Conservation (phyloP, 2,888 invertebrate genomes). For the Syrista parreyssii region DNA sequence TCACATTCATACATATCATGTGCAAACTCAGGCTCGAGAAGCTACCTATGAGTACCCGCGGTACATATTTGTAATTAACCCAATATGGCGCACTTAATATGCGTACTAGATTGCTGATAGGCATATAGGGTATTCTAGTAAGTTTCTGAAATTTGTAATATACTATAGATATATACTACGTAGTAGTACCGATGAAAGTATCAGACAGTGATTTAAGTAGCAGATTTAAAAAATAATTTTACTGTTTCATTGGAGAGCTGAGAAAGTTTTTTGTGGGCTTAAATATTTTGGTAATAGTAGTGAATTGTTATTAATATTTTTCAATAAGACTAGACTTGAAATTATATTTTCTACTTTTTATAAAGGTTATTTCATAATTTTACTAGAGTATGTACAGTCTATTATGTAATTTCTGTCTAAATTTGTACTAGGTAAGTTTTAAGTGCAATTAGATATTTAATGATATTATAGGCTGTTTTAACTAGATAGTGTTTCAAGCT, state of each 20-base stretch:
- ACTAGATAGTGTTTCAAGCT: neutral
- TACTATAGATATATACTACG: neutral
- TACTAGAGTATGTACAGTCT: neutral
- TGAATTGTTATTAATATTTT: neutral
- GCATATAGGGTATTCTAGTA: neutral
- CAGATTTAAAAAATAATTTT: neutral
- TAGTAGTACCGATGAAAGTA: neutral
- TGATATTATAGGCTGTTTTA: neutral
- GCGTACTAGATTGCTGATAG: constrained; percentile 8
- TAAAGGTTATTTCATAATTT: neutral
- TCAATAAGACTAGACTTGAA: neutral
- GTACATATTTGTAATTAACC: constrained; percentile 46
- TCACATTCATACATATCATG: constrained; percentile 30
- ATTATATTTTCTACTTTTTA: neutral
- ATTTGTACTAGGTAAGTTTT: neutral
- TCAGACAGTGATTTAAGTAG: neutral
- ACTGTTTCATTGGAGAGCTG: neutral
- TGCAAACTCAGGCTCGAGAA: neutral
- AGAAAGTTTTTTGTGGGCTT: neutral
- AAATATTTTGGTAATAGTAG: neutral
- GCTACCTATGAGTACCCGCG: constrained; percentile 3
- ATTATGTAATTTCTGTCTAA: neutral
- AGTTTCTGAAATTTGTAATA: neutral
- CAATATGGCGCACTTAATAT: constrained; percentile 42
- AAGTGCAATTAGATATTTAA: neutral